Conservation (phyloP, 1,140 invertebrate genomes). For the Cydia strobilella region DNA sequence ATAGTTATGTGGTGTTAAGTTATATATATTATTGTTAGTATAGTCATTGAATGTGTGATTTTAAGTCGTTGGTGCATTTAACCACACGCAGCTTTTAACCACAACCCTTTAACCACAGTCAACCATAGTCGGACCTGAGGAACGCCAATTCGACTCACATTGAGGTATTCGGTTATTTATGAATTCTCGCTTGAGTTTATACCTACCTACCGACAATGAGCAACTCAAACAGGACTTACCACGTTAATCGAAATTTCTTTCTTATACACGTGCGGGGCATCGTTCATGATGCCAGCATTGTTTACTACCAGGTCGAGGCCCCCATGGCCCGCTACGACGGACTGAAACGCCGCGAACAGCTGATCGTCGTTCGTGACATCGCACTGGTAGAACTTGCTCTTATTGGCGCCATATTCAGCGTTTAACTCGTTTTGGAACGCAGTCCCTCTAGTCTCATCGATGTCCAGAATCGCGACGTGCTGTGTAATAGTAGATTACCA, state of each 20-base stretch:
- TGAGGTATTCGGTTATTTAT: too few species aligned
- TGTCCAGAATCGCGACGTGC: constrained; percentile 24
- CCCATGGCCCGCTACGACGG: constrained; percentile 75
- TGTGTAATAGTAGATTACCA: too few species aligned
- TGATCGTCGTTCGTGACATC: constrained; percentile 82
- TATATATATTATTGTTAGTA: too few species aligned
- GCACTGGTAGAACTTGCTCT: constrained; percentile 67
- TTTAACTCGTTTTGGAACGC: constrained; percentile 38
- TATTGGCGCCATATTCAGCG: constrained; percentile 39
- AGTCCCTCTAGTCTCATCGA: constrained; percentile 24
- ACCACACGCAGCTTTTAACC: too few species aligned
- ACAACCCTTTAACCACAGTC: too few species aligned
- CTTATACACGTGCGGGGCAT: constrained; percentile 40
- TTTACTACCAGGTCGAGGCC: constrained; percentile 82
- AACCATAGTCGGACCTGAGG: too few species aligned
- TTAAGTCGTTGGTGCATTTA: too few species aligned
- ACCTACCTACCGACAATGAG: neutral
- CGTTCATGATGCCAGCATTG: constrained; percentile 77
- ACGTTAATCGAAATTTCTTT: constrained; percentile 41
- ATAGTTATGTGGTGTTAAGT: too few species aligned
- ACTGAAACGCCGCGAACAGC: constrained; percentile 81
- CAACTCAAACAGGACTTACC: constrained; percentile 35
- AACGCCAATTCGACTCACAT: too few species aligned
- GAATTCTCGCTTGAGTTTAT: neutral
- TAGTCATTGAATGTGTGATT: too few species aligned